A percentile compares a stretch with the other conserved stretches of the same genome.
phyloP scores from a whole-genome alignment of 2,113 vertebrate species.

The Theristicus caerulescens region DNA sequence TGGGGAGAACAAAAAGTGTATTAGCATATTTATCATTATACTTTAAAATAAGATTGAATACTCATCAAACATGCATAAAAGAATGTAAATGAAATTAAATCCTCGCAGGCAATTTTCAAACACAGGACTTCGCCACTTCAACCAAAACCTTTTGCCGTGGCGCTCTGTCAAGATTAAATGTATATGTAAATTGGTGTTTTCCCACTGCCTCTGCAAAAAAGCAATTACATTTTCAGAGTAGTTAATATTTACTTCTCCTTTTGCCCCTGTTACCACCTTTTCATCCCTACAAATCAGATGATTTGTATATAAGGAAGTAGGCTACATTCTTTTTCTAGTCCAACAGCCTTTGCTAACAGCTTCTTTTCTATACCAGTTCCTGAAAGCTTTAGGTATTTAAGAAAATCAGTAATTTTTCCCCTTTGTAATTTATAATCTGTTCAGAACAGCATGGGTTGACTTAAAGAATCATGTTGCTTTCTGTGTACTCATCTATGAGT shows the following conservation, averaged over 20 bases:
- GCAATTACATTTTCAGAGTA: constrained; percentile 6
- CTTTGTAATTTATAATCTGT: not conserved
- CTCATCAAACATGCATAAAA: constrained; percentile 59
- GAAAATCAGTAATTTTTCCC: not conserved
- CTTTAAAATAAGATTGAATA: constrained; percentile 63
- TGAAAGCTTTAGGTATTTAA: not conserved
- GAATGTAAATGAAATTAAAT: constrained; percentile 35
- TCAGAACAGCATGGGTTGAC: not conserved
- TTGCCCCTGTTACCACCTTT: not conserved
- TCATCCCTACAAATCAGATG: not conserved
- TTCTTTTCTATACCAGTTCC: not conserved
- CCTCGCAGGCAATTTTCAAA: constrained; percentile 42
- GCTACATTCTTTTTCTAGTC: not conserved
- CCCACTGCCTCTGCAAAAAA: not conserved
- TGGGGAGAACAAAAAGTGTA: constrained; percentile 30
- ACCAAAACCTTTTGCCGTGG: constrained; percentile 7
- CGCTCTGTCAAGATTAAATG: not conserved
- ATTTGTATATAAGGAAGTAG: not conserved
- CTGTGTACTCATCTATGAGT: not conserved
- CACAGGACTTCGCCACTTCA: not conserved
- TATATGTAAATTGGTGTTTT: not conserved
- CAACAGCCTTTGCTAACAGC: not conserved
- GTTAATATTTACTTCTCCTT: not conserved
- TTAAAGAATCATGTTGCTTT: not conserved
- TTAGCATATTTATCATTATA: constrained; percentile 67